Percentiles rank a stretch among this genome's conserved stretches.
phyloP scores from a whole-genome alignment of 92 coral and sea anemone genomes.

The Palythoa grandis region DNA sequence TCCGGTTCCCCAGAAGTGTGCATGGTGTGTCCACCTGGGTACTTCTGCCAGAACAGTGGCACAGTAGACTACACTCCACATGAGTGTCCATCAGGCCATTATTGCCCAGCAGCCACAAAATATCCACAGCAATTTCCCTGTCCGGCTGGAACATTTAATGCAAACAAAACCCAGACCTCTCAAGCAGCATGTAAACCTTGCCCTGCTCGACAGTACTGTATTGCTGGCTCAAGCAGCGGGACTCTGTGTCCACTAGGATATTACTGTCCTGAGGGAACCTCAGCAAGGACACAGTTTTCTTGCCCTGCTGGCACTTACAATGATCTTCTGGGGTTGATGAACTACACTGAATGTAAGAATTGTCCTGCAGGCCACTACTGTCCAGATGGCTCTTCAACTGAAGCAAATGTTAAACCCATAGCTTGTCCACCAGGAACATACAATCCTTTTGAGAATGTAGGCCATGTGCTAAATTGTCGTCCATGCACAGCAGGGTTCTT shows the following conservation, averaged over 20 bases:
- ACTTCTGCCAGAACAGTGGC: slow-evolving; percentile 85
- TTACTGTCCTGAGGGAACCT: slow-evolving; percentile 94
- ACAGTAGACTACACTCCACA: slow-evolving; percentile 66
- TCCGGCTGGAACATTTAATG: slow-evolving; percentile 95
- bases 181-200: slow-evolving; percentile 86
- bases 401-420: slow-evolving; percentile 83
- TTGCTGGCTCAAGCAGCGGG: slow-evolving; percentile 77
- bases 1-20: slow-evolving; percentile 74
- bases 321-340: slow-evolving; percentile 75
- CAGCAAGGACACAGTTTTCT: slow-evolving; percentile 82
- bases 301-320: slow-evolving; percentile 95
- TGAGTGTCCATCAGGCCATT: slow-evolving; percentile 88
- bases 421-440: slow-evolving; percentile 98
- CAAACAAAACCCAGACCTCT: slow-evolving; percentile 70
- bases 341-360: slow-evolving; percentile 83
- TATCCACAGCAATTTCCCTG: slow-evolving; percentile 92
- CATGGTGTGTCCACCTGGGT: slow-evolving; percentile 84
- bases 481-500: slow-evolving; percentile 94
- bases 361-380: slow-evolving; percentile 96
- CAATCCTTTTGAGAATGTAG: slow-evolving; percentile 85
- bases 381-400: slow-evolving; percentile 92
- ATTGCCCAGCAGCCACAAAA: slow-evolving; percentile 93
- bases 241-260: slow-evolving; percentile 88
- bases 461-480: slow-evolving; percentile 84
- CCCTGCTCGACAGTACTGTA: slow-evolving; percentile 83